These are phyloP conservation scores for Calameuta idolon DNA, from an alignment of 2,888 invertebrate genomes.

Conservation along the genomic window DNA sequence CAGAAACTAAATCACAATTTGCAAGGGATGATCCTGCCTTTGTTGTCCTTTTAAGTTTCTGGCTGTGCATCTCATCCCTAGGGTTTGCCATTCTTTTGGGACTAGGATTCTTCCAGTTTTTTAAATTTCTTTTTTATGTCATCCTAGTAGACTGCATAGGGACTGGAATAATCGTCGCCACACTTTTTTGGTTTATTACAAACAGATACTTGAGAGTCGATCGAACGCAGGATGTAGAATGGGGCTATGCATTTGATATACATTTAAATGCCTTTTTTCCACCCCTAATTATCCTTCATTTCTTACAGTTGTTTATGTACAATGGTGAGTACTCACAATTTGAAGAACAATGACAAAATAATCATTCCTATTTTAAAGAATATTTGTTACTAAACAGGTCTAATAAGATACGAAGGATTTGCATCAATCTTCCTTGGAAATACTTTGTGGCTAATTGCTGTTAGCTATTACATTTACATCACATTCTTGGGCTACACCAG, in stretches of 20 bases:
- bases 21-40: conserved; percentile 99
- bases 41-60: conserved; percentile 88
- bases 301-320: conserved; percentile 90
- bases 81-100: conserved; percentile 86
- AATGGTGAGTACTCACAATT: conserved; percentile 72
- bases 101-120: conserved; percentile 76
- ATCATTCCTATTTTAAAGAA: neutral
- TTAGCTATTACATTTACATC: conserved; percentile 94
- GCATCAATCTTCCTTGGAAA: conserved; percentile 89
- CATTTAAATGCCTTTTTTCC: conserved; percentile 99
- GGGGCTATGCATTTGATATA: conserved; percentile 99
- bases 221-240: conserved; percentile 87
- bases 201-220: conserved; percentile 82
- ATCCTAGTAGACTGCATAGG: conserved; percentile 95
- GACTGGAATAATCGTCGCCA: conserved; percentile 87
- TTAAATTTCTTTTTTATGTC: conserved; percentile 90
- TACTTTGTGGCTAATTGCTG: conserved; percentile 91
- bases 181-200: conserved; percentile 87
- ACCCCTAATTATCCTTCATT: conserved; percentile 92
- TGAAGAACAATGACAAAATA: neutral
- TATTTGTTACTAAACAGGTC: conserved; percentile 70
- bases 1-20: conserved; percentile 98
- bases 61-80: conserved; percentile 90
- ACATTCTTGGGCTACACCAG: conserved; percentile 97
- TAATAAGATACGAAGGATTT: conserved; percentile 82